Evolutionary conservation across 2,888 invertebrate genomes (phyloP).

Genomic region (Brachyopa scutellaris): DNA sequence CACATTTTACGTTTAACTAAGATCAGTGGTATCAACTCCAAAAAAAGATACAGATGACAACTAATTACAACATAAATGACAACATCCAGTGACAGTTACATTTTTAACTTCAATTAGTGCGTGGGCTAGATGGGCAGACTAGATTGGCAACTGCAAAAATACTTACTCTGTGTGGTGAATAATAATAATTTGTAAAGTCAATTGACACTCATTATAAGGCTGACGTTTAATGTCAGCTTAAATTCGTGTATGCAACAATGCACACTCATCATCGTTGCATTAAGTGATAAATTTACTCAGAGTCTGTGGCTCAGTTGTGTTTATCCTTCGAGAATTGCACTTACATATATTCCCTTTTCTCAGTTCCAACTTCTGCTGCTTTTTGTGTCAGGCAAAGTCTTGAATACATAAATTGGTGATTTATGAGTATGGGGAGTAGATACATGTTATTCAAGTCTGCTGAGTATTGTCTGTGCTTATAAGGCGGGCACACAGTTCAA

Average conservation of each 20-base stretch:
- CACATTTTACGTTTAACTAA: too few species aligned
- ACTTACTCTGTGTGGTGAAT: too few species aligned
- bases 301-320: not conserved
- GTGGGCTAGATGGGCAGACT: too few species aligned
- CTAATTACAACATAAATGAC: too few species aligned
- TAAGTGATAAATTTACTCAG: not conserved
- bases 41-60: too few species aligned
- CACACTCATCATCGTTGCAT: not conserved
- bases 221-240: not conserved
- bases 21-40: too few species aligned
- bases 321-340: not conserved
- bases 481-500: not conserved
- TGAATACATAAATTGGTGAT: conserved; percentile 30
- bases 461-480: not conserved
- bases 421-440: too few species aligned
- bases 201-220: not conserved
- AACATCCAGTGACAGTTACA: too few species aligned
- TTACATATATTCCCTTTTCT: not conserved
- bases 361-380: not conserved
- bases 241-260: not conserved
- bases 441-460: not conserved
- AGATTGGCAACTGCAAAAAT: too few species aligned
- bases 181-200: too few species aligned
- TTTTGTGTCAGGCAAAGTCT: not conserved
- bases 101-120: too few species aligned